Conservation (phyloP, 2,888 invertebrate species). For the Lordiphosa fenestrarum region DNA sequence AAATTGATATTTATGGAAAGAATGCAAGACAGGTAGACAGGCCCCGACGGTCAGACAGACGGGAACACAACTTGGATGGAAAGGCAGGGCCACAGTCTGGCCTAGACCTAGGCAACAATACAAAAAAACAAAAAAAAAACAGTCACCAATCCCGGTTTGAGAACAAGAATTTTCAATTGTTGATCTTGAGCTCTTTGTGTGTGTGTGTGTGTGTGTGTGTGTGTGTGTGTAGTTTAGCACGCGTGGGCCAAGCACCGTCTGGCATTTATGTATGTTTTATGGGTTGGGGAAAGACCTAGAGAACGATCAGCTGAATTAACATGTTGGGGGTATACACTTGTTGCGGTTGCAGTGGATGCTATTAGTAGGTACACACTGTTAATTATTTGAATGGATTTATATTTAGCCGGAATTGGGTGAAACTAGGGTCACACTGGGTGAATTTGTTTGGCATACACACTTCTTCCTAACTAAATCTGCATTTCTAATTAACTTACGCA, state of each 20-base stretch:
- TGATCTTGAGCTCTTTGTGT: slow-evolving; percentile 33
- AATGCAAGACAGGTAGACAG: slow-evolving; percentile 31
- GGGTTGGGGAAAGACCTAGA: too few species aligned
- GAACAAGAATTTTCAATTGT: slow-evolving; percentile 22
- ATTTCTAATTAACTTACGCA: too few species aligned
- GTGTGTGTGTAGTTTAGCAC: neutral
- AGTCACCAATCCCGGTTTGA: slow-evolving; percentile 25
- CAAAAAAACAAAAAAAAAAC: slow-evolving; percentile 3
- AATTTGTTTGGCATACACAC: too few species aligned
- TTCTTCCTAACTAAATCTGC: too few species aligned
- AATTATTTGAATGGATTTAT: too few species aligned
- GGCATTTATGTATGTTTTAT: neutral
- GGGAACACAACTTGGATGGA: slow-evolving; percentile 9
- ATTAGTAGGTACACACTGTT: too few species aligned
- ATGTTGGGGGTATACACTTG: too few species aligned
- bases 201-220: neutral
- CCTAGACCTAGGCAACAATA: slow-evolving; percentile 34
- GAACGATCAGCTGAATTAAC: too few species aligned
- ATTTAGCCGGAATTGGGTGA: too few species aligned
- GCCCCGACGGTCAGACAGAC: neutral
- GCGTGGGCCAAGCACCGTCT: slow-evolving; percentile 1
- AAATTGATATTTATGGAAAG: slow-evolving; percentile 58
- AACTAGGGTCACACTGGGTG: too few species aligned
- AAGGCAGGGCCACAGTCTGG: slow-evolving; percentile 26
- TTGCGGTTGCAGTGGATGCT: too few species aligned